Evolutionary conservation across 2,888 invertebrate genomes (phyloP), one percentile per base, ranked within the genome.

Genomic region (Drosophila kuntzei): DNA sequence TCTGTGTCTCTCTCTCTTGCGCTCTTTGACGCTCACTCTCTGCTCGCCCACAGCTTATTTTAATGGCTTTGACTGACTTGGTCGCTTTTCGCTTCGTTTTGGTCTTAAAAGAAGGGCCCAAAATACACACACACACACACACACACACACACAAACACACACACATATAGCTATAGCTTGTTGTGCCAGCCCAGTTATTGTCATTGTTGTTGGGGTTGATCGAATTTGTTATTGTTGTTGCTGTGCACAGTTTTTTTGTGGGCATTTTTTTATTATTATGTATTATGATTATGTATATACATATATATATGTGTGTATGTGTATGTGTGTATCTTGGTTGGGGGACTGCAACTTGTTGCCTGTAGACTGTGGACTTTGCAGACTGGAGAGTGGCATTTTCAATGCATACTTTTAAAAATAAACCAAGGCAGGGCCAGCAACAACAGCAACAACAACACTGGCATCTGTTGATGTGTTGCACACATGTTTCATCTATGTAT

Each of bases 101-200:
- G 60, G 75, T 68, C 72, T 79, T 66, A 84, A 82, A 84, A 84
- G 79, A 84, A 84, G 84, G 84, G 84, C 84, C 76, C 62, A 64
- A 64, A 69, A 50, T 60, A 68, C 46, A 74, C 37, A 59, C 37
- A 62, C 49, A 67, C 32, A 61, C 41, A 60, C 20, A 46, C 6
- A 47, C 18, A 57, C 14, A 44, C 12, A 58, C 37, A 55, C 14
- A 53, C 2, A 62, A 29, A 63, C 29, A 49, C 11, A 39, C 12
- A 41, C n/a, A 49, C 9, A 57, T 9, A 50, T 8, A 44, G 37
- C 20, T 49, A 53, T 20, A 64, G 71, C 59, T 16, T 49, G 60
- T 65, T 55, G 65, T 70, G 58, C 73, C 76, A 76, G 76, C 73
- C 76, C 66, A 76, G 77, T 78, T 78, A 66, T 77, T 75, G 71